These are phyloP conservation scores for Aphelinus atriplicis DNA, from an alignment of 1,140 invertebrate genomes.

Conservation along the genomic window DNA sequence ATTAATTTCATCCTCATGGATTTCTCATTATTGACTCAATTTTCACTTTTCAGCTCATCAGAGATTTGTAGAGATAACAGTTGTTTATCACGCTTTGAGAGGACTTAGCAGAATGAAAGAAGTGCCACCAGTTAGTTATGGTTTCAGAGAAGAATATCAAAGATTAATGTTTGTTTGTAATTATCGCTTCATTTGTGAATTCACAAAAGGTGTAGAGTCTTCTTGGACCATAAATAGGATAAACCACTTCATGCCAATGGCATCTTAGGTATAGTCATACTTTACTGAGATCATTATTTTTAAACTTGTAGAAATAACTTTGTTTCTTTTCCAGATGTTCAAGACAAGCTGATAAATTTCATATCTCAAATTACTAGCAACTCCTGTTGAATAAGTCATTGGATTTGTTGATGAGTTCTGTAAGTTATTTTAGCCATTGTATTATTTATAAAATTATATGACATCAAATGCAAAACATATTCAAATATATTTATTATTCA, in stretches of 20 bases:
- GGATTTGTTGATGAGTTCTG: too few species aligned
- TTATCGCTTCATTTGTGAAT: constrained; percentile 66
- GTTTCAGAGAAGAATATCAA: too few species aligned
- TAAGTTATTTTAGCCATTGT: too few species aligned
- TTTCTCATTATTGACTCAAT: constrained; percentile 4
- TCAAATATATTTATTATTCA: constrained; percentile 28
- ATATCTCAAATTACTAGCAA: too few species aligned
- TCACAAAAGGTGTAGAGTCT: constrained; percentile 59
- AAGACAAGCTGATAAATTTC: too few species aligned
- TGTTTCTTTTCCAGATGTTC: too few species aligned
- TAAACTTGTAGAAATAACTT: neutral
- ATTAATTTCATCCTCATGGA: constrained; percentile 12
- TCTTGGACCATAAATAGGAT: constrained; percentile 65
- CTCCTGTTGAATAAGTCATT: too few species aligned
- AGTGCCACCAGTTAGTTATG: neutral
- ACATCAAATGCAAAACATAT: constrained; percentile 6
- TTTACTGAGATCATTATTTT: neutral
- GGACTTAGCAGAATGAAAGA: constrained; percentile 41
- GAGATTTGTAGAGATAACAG: constrained; percentile 66
- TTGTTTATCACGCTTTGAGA: constrained; percentile 60
- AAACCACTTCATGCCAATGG: constrained; percentile 53
- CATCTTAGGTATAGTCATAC: too few species aligned
- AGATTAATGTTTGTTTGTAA: constrained; percentile 47
- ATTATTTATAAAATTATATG: constrained; percentile 10
- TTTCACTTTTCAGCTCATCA: constrained; percentile 36